Base-by-base conservation (phyloP, 2,113 vertebrate species). In the Lophotis ruficrista region DNA sequence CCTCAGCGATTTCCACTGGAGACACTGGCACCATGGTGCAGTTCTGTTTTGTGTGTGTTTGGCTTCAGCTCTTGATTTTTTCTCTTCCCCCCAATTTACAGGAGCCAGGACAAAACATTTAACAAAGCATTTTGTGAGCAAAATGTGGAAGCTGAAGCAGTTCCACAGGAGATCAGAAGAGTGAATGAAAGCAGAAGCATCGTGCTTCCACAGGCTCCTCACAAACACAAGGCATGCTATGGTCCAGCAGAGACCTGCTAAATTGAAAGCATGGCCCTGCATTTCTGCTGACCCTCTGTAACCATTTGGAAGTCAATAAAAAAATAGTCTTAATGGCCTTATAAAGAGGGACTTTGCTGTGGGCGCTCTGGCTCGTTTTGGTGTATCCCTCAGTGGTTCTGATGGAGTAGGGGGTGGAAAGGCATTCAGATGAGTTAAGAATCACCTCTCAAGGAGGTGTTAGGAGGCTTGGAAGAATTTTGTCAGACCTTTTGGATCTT, bases 11-110 rank as follows among this genome's bases (percentile, higher is more conserved):
- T 38, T 73, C n/a, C 7, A 19, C 4, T 54, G 53, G 51, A 62
- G 75, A 78, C 30, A 5, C 3, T 0, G 0, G 19, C 16, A 28
- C 10, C 24, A 5, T 22, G 37, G 7, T 54, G 37, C 15, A n/a
- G 5, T 50, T 48, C 41, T 58, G 12, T 45, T 45, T 37, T 54
- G 37, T 0, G 0, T 14, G 22, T 31, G 24, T 80, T 92, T 58
- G 41, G 11, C 48, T 82, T 91, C 65, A 68, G 0, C 10, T 79
- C 30, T 31, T 66, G 37, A 43, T 1, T n/a, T 84, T 57, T 51
- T 17, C 16, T 37, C 17, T 35, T 80, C 14, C 56, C 30, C 5
- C 19, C 9, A 3, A 14, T 77, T 72, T 61, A n/a, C 64, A 69
- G 33, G 21, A 87, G 8, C 47, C 8, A 35, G 35, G 20, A 53